phyloP scores from a whole-genome alignment of 1,140 invertebrate genomes.

The Chionoecetes opilio region DNA sequence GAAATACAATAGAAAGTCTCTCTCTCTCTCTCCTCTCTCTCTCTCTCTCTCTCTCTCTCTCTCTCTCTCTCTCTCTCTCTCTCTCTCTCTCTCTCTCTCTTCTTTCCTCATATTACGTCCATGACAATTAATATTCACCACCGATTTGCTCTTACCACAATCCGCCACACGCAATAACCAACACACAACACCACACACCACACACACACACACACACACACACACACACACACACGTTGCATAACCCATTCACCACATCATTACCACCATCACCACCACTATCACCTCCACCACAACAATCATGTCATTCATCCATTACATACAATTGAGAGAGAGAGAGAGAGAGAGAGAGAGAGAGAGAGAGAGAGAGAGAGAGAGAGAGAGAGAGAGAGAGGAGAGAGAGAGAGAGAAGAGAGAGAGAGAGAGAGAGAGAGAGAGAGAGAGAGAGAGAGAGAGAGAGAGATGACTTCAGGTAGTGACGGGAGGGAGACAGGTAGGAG shows the following conservation, averaged over 20 bases:
- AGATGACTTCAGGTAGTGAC: not conserved
- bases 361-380: not conserved
- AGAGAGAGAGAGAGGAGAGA: not conserved
- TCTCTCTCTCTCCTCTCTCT: constrained; percentile 27
- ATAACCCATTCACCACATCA: not conserved
- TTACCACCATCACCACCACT: not conserved
- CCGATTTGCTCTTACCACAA: too few relatives aligned
- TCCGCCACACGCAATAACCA: too few relatives aligned
- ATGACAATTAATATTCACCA: too few relatives aligned
- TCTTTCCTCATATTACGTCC: not conserved
- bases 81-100: constrained; percentile 12
- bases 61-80: constrained; percentile 9
- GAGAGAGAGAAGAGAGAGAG: constrained; percentile 23
- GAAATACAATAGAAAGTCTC: not conserved
- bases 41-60: constrained; percentile 27
- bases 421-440: constrained; percentile 60
- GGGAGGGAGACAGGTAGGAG: not conserved
- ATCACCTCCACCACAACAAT: not conserved
- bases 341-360: not conserved
- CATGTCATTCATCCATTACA: too few relatives aligned
- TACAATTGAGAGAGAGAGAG: constrained; percentile 1
- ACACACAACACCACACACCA: too few relatives aligned
- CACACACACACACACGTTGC: too few relatives aligned
- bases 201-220: too few relatives aligned
- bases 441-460: constrained; percentile 55